A percentile compares a stretch with the other conserved stretches of the same genome.
phyloP scores from a whole-genome alignment of 2,797 vertebrate genomes.

The Megalops cyprinoides region DNA sequence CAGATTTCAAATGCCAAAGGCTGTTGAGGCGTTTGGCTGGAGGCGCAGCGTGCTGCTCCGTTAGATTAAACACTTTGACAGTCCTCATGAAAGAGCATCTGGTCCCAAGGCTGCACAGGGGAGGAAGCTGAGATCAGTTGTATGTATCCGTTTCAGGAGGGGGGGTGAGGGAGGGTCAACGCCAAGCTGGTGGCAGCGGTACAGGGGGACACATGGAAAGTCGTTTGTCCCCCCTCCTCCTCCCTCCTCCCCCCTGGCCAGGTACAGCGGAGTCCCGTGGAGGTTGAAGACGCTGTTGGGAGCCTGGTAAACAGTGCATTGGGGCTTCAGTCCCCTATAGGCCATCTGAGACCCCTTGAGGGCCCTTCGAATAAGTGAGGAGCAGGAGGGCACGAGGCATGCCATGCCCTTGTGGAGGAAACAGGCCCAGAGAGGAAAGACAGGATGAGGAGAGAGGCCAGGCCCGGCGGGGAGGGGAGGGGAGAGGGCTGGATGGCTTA shows the following conservation, averaged over 20 bases:
- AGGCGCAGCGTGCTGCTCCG: not conserved
- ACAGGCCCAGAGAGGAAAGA: not conserved
- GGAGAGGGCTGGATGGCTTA: not conserved
- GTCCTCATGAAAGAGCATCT: conserved; percentile 29
- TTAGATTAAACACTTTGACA: conserved; percentile 45
- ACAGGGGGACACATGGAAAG: conserved; percentile 47
- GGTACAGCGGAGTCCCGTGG: not conserved
- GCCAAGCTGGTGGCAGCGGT: conserved; percentile 37
- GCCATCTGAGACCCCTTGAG: not conserved
- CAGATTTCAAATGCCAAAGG: not conserved
- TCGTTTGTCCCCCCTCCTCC: conserved; percentile 41
- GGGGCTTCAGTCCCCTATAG: not conserved
- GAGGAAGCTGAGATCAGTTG: conserved; percentile 34
- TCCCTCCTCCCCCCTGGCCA: conserved; percentile 14
- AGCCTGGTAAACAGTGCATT: not conserved
- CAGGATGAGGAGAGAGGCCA: not conserved
- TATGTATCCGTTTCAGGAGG: conserved; percentile 10
- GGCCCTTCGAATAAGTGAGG: not conserved
- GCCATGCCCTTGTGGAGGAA: too few relatives aligned
- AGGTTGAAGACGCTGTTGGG: not conserved
- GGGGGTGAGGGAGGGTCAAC: conserved; percentile 14
- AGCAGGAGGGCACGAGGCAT: not conserved
- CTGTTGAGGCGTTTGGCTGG: not conserved
- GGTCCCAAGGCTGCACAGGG: conserved; percentile 28
- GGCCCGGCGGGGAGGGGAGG: not conserved